These are phyloP conservation scores for Muscidifurax raptorellus DNA, from an alignment of 1,140 invertebrate species.

Conservation along the genomic window DNA sequence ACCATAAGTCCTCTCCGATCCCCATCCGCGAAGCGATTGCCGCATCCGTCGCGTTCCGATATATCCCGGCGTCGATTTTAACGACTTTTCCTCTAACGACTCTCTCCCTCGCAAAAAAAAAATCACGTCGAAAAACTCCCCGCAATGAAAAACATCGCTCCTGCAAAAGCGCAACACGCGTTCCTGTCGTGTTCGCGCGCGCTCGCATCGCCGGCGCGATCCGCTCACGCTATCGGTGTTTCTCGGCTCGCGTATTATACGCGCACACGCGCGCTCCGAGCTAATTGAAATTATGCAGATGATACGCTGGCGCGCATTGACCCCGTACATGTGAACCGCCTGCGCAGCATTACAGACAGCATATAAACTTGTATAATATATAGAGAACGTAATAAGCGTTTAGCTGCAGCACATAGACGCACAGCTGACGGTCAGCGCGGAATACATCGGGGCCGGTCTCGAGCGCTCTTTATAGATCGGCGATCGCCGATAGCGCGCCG, in stretches of 20 bases:
- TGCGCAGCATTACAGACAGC: too few species aligned
- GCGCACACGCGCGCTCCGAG: neutral
- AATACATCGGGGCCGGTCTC: neutral
- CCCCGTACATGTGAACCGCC: neutral
- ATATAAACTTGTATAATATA: too few species aligned
- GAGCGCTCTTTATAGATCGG: constrained; percentile 16
- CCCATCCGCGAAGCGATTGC: neutral
- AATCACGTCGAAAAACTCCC: neutral
- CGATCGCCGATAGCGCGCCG: neutral
- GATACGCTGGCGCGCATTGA: neutral
- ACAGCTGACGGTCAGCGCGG: neutral
- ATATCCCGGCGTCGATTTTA: neutral
- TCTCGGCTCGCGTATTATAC: neutral
- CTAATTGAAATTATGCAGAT: constrained; percentile 11
- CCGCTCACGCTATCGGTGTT: too few species aligned
- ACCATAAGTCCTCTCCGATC: neutral
- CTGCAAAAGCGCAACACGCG: too few species aligned
- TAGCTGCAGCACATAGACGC: neutral
- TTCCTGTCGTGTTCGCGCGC: too few species aligned
- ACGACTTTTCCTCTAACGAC: neutral
- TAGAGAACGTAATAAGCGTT: too few species aligned
- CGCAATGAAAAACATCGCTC: neutral
- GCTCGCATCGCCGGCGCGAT: too few species aligned
- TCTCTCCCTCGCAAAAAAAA: neutral
- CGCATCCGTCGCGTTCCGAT: neutral